Percentiles rank a stretch among this genome's conserved stretches.
Conservation (phyloP, 2,888 invertebrate species). For the Heliconius charithonia region DNA sequence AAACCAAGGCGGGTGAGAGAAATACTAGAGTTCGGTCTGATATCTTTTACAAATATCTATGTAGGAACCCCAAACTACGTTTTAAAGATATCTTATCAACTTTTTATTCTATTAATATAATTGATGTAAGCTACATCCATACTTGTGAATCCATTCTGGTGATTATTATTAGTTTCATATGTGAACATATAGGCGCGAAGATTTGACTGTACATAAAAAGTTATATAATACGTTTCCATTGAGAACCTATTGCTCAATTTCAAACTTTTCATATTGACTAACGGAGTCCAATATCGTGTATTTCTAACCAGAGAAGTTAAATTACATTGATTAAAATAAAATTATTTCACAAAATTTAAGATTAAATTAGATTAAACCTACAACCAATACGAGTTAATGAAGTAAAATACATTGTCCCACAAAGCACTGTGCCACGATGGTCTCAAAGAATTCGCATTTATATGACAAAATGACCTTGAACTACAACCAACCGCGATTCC, state of each 20-base stretch:
- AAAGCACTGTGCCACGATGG: background rate
- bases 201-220: no score
- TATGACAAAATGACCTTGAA: constrained; percentile 19
- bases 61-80: no score
- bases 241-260: background rate
- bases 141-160: no score
- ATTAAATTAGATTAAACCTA: background rate
- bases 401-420: background rate
- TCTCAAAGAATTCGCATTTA: background rate
- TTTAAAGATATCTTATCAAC: no score
- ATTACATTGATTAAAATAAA: background rate
- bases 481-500: background rate
- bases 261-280: background rate
- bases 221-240: no score
- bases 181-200: no score
- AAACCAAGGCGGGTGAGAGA: no score
- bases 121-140: no score
- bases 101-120: no score
- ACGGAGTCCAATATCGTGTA: background rate
- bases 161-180: no score
- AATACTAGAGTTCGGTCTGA: no score
- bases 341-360: background rate
- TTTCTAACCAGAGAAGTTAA: background rate
- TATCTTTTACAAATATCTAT: no score
- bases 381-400: background rate